These are phyloP conservation scores for Idris sp. DNA, from an alignment of 1,140 invertebrate genomes.

Conservation along the genomic window DNA sequence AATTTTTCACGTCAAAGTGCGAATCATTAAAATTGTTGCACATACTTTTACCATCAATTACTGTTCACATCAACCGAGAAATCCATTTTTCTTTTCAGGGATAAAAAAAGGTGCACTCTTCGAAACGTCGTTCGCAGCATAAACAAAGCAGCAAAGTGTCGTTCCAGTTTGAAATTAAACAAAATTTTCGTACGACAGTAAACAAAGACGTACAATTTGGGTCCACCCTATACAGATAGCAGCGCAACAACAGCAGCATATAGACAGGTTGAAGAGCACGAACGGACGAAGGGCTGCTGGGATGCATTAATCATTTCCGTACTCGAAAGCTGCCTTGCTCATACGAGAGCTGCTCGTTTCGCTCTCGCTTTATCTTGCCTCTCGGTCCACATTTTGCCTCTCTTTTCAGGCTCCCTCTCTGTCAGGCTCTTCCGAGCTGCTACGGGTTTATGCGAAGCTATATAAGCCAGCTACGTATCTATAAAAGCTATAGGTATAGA, in stretches of 20 bases:
- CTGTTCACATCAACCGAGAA: too few species aligned
- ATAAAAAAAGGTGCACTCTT: too few species aligned
- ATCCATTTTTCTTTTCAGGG: too few species aligned
- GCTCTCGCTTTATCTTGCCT: conserved; percentile 21
- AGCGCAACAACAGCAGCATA: conserved; percentile 40
- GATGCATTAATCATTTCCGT: conserved; percentile 67
- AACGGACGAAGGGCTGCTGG: conserved; percentile 64
- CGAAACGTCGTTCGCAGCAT: too few species aligned
- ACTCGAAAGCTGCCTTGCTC: conserved; percentile 57
- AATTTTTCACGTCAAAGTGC: too few species aligned
- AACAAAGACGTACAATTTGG: conserved; percentile 48
- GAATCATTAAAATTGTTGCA: too few species aligned
- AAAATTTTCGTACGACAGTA: background rate
- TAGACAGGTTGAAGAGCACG: conserved; percentile 60
- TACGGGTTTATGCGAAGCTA: conserved; percentile 48
- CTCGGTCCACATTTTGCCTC: too few species aligned
- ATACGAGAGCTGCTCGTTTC: conserved; percentile 52
- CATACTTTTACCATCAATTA: too few species aligned
- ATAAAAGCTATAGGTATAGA: conserved; percentile 51
- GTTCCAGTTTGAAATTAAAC: background rate
- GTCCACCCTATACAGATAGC: conserved; percentile 37
- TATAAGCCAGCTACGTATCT: conserved; percentile 52
- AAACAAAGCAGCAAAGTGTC: too few species aligned
- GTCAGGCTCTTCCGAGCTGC: conserved; percentile 31
- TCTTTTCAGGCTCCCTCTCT: conserved; percentile 16